A percentile compares a stretch with the other conserved stretches of the same genome.
These are phyloP conservation scores for Delphinus delphis DNA, from an alignment of 2,113 vertebrate genomes.

Conservation along the genomic window DNA sequence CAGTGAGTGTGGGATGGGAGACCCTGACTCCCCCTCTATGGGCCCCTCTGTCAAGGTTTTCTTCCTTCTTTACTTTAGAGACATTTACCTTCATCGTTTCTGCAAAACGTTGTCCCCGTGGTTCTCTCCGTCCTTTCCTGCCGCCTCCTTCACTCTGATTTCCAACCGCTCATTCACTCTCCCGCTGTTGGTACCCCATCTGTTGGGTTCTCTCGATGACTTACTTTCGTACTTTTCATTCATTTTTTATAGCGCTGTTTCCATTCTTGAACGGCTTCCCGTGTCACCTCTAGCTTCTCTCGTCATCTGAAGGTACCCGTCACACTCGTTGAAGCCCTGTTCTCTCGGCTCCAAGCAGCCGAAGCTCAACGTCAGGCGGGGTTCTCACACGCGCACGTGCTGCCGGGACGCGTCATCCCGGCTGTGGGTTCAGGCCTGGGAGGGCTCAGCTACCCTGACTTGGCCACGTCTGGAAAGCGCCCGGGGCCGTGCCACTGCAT, in stretches of 20 bases:
- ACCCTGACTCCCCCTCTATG: background rate
- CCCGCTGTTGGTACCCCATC: rapidly evolving
- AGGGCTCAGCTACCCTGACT: background rate
- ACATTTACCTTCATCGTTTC: background rate
- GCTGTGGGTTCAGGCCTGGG: rapidly evolving
- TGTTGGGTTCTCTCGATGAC: rapidly evolving
- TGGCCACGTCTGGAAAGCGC: too few relatives aligned
- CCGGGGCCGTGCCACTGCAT: rapidly evolving
- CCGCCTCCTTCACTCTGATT: rapidly evolving
- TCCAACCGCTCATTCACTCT: rapidly evolving
- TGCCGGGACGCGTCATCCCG: rapidly evolving
- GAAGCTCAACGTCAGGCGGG: rapidly evolving
- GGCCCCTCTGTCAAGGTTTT: background rate
- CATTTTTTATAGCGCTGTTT: rapidly evolving
- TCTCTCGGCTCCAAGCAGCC: rapidly evolving
- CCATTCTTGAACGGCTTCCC: background rate
- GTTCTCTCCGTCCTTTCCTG: background rate
- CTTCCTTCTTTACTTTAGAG: background rate
- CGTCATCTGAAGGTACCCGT: rapidly evolving
- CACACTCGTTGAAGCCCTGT: rapidly evolving
- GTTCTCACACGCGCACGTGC: rapidly evolving
- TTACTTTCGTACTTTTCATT: background rate
- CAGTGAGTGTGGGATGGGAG: background rate
- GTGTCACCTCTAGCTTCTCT: rapidly evolving
- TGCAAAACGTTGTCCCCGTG: rapidly evolving